Percentiles rank a stretch among this genome's conserved stretches.
phyloP scores from a whole-genome alignment of 2,113 vertebrate species.

The Corapipo altera region DNA sequence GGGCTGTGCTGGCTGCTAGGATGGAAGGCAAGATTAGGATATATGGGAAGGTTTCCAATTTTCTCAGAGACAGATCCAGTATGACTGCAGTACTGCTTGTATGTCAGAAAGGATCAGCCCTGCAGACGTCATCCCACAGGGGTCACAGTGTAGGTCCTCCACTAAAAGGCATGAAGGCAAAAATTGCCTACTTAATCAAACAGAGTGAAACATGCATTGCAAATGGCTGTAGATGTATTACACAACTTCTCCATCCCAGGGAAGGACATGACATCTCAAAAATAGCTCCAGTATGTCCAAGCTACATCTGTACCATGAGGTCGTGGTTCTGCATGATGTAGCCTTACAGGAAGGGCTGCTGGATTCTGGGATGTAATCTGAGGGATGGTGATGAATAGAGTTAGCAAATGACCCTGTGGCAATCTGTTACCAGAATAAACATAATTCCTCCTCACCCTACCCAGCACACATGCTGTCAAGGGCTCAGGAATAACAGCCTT shows the following conservation, averaged over 20 bases:
- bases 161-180: background rate
- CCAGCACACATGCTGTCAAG: rapidly evolving
- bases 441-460: background rate
- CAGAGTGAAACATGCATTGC: background rate
- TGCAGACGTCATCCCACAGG: background rate
- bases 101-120: background rate
- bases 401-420: background rate
- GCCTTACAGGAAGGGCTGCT: background rate
- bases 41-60: background rate
- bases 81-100: background rate
- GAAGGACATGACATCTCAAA: background rate
- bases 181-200: background rate
- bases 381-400: background rate
- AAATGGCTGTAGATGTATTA: background rate
- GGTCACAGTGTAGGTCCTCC: rapidly evolving
- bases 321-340: background rate
- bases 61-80: background rate
- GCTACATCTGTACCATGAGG: background rate
- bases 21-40: background rate
- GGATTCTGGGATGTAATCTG: background rate
- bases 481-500: background rate
- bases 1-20: background rate
- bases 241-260: rapidly evolving
- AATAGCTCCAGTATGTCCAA: background rate
- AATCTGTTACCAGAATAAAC: background rate